phyloP scores from a whole-genome alignment of 2,888 invertebrate species.

The Lasioglossum oenotherae region DNA sequence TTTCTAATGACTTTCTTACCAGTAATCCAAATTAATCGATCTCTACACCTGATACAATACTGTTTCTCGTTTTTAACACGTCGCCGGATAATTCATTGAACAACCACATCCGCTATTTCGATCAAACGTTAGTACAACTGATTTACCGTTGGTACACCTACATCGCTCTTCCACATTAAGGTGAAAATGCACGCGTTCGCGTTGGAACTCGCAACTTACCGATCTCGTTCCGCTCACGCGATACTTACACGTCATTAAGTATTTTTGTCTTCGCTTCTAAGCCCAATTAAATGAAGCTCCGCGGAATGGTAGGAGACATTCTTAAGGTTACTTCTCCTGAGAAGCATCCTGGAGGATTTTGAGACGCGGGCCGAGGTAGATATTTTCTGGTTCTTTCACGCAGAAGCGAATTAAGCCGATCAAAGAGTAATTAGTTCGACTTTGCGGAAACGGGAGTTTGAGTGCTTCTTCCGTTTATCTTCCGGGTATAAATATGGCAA shows the following conservation, averaged over 20 bases:
- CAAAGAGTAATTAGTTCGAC: conserved; percentile 49
- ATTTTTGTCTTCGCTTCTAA: background rate
- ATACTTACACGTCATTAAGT: background rate
- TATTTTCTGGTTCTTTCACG: conserved; percentile 43
- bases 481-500: conserved; percentile 13
- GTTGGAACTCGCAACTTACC: background rate
- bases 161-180: too few species aligned
- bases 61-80: too few species aligned
- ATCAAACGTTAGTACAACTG: too few species aligned
- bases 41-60: too few species aligned
- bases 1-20: too few species aligned
- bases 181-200: too few species aligned
- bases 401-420: conserved; percentile 45
- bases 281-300: background rate
- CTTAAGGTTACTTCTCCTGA: background rate
- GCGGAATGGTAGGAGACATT: background rate
- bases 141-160: too few species aligned
- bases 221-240: background rate
- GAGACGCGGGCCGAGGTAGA: conserved; percentile 11
- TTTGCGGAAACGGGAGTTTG: conserved; percentile 12
- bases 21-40: too few species aligned
- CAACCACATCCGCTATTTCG: too few species aligned
- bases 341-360: background rate
- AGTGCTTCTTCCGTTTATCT: conserved; percentile 13
- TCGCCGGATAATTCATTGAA: too few species aligned